Percentiles rank a stretch among this genome's conserved stretches.
phyloP scores from a whole-genome alignment of 1,140 invertebrate genomes.

The Mizuhopecten yessoensis region DNA sequence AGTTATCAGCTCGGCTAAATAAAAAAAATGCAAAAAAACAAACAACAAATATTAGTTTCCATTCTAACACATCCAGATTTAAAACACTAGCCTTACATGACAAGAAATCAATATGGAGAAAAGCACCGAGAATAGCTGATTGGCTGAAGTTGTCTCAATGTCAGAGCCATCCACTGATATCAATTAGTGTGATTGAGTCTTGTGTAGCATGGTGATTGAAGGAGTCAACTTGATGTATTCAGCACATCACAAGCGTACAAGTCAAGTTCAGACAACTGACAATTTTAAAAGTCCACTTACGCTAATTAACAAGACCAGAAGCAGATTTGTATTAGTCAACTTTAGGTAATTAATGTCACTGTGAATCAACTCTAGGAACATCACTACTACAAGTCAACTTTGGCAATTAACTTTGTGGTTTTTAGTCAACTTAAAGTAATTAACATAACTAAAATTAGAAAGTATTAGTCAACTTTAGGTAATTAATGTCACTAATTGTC shows the following conservation, averaged over 20 bases:
- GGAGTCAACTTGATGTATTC: background rate
- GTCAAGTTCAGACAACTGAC: background rate
- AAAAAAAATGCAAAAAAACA: too few relatives aligned
- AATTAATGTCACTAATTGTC: too few relatives aligned
- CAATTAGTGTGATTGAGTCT: slow-evolving; percentile 19
- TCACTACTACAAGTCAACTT: too few relatives aligned
- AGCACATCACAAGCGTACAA: slow-evolving; percentile 14
- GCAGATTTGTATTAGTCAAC: too few relatives aligned
- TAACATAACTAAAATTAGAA: background rate
- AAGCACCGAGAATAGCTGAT: background rate
- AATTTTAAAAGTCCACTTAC: background rate
- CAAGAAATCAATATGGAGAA: background rate
- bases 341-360: too few relatives aligned
- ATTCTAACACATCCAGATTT: background rate
- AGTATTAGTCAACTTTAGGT: background rate
- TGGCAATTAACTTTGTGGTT: too few relatives aligned
- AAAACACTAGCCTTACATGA: background rate
- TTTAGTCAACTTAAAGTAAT: too few relatives aligned
- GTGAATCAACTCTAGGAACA: too few relatives aligned
- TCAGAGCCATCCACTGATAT: background rate
- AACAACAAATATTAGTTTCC: background rate
- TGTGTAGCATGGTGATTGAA: background rate
- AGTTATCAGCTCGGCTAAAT: background rate
- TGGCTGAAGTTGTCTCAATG: background rate
- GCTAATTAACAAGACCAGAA: background rate